Base-by-base conservation (phyloP, 2,797 vertebrate species). In the Sebastes melanostomus region DNA sequence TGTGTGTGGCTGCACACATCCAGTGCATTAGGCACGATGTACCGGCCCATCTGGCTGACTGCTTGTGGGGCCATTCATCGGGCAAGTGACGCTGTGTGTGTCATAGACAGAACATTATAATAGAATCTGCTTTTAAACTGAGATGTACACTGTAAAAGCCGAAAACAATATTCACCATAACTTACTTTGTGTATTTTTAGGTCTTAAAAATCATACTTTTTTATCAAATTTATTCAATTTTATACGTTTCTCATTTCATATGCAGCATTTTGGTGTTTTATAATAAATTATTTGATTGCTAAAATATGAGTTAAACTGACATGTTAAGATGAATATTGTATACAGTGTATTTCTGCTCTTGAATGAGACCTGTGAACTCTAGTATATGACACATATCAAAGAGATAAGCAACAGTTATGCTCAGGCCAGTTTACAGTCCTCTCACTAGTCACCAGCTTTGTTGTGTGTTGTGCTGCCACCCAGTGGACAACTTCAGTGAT, bases 11-110 rank as follows among this genome's bases (percentile, higher is more conserved):
- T 77, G 70, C 30, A 63, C 65, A 66, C 61, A 82, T 79, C 69
- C 63, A 80, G 74, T 69, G 66, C 59, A 83, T 29, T 68, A 66
- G 69, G 61, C 59, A 72, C n/a, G 34, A 80, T 81, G 54, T 73
- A 78, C 66, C 67, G 36, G 42, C 80, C 86, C 90, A 91, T 92
- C 89, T 92, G 88, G 82, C 62, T 80, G 63, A 76, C 29, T 78
- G 82, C 84, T 84, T 80, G 67, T 75, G 73, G 69, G 84, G 69
- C 80, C 72, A 81, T 84, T 86, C 65, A 82, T 66, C 52, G 80
- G 62, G 60, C 38, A 56, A 76, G 66, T 86, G 72, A 72, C 62
- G 66, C 14, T 50, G 32, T 52, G 22, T 27, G 46, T 52, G 14
- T 25, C 36, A 25, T 46, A 8, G 36, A 42, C 8, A 36, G 68